Evolutionary conservation across 92 coral and sea anemone genomes (phyloP), one percentile per base, ranked within the genome.

Genomic region (Porites divaricata): DNA sequence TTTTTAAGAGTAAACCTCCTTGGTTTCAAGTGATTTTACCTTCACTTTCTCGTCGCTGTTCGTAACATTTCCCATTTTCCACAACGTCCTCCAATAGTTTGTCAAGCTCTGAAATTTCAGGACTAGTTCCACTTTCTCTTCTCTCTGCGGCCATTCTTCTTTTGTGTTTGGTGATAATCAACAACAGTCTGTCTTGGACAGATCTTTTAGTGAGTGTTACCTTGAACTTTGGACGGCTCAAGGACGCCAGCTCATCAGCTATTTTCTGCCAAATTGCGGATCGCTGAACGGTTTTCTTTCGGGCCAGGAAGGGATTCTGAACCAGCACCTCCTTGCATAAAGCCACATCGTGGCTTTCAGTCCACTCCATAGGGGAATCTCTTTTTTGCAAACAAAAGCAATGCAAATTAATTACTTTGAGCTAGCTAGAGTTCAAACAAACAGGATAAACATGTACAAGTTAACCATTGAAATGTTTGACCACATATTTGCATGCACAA

Each of bases 281-380:
- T 21, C 67, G 59, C 35, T 50, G 26, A 19, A 22, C 26, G 9
- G 85, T 81, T 65, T 67, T 70, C 20, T 81, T 45, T 53, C 56
- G 51, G 21, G 74, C 85, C 70, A 68, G 67, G 28, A 81, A 81
- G 7, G 77, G 69, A 3, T 81, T 81, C 1, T 22, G 53, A n/a
- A 81, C 15, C 22, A 81, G 24, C 16, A 81, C 63, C 20, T 81
- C 70, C 22, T 75, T 75, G 62, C 85, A 80, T 23, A 80, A 51
- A 14, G 74, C 75, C 75, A 68, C 49, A 11, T 80, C 76, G 49
- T 80, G 76, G 62, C 25, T 48, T 64, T 66, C 65, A 25, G 85
- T 67, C 85, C 85, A 80, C 23, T 80, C 85, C 54, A 80, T 68
- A 24, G 21, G 85, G 24, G 75, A 67, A 45, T 58, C 84, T 80